These are phyloP conservation scores for Dicrostonyx torquatus DNA, from an alignment of 2,797 vertebrate genomes.

Conservation along the genomic window DNA sequence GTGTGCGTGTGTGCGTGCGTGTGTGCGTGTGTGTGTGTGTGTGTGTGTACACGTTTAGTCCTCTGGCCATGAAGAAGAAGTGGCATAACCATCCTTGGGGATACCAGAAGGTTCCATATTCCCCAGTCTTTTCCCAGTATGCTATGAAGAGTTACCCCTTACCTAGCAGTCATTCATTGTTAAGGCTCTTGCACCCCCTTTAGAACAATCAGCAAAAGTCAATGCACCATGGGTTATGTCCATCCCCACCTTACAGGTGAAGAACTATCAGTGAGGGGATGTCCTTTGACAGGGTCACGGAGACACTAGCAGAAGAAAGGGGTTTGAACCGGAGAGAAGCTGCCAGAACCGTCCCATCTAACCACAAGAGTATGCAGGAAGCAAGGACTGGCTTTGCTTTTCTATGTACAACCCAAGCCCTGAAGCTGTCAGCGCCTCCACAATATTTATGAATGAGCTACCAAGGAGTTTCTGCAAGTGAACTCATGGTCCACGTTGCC, in stretches of 20 bases:
- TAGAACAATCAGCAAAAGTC: background rate
- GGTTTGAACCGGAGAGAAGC: background rate
- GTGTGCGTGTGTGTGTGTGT: background rate
- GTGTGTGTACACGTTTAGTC: accelerated
- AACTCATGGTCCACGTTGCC: accelerated
- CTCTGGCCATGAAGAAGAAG: background rate
- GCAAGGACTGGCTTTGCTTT: background rate
- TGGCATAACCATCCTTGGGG: too few relatives aligned
- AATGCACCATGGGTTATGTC: background rate
- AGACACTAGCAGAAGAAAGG: background rate
- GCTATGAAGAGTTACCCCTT: background rate
- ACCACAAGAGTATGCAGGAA: background rate
- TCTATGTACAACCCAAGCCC: background rate
- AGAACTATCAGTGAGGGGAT: background rate
- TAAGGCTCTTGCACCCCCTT: background rate
- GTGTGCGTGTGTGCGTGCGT: background rate
- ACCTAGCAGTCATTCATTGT: background rate
- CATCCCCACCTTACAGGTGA: background rate
- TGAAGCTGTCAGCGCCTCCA: too few relatives aligned
- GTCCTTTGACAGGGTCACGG: background rate
- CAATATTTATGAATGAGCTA: background rate
- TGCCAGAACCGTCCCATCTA: background rate
- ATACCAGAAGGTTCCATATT: background rate
- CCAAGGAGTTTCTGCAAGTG: background rate
- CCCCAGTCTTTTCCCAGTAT: background rate